Evolutionary conservation across 2,888 invertebrate species (phyloP).

Genomic region (Beris chalybata): DNA sequence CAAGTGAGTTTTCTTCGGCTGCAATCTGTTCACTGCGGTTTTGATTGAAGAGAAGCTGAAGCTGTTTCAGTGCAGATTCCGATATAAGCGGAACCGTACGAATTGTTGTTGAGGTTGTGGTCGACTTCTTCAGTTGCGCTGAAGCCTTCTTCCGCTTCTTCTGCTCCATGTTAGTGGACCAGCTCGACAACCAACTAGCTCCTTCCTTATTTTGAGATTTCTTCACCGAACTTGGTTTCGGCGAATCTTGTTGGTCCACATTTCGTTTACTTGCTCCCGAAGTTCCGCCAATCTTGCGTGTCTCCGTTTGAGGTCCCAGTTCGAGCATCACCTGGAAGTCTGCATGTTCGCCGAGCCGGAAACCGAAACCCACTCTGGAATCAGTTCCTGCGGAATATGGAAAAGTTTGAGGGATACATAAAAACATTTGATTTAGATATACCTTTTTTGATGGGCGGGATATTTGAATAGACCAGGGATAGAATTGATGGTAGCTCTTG

Average conservation of each 20-base stretch:
- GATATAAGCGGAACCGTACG: slow-evolving; percentile 57
- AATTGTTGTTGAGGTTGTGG: slow-evolving; percentile 43
- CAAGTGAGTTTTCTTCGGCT: neutral
- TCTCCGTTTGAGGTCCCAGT: slow-evolving; percentile 77
- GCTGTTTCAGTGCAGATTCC: slow-evolving; percentile 50
- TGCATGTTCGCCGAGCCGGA: slow-evolving; percentile 77
- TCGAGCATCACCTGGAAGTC: slow-evolving; percentile 78
- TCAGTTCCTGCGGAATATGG: slow-evolving; percentile 67
- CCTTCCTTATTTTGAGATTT: slow-evolving; percentile 57
- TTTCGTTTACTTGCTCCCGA: slow-evolving; percentile 49
- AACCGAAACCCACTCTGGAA: slow-evolving; percentile 77
- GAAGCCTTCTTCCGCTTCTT: slow-evolving; percentile 15
- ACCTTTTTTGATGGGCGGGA: slow-evolving; percentile 86
- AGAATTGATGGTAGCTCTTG: slow-evolving; percentile 78
- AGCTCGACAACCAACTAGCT: slow-evolving; percentile 62
- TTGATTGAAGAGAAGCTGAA: slow-evolving; percentile 50
- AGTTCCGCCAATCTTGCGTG: slow-evolving; percentile 65
- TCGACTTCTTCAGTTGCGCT: neutral
- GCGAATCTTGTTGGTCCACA: slow-evolving; percentile 46
- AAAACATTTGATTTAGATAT: slow-evolving; percentile 42
- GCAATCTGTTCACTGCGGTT: slow-evolving; percentile 5
- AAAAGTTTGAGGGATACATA: neutral
- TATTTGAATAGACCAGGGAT: slow-evolving; percentile 79
- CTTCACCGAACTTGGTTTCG: slow-evolving; percentile 20
- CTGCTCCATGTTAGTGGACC: slow-evolving; percentile 61